Evolutionary conservation across 2,888 invertebrate species (phyloP), one percentile per base, ranked within the genome.

Genomic region (Rugalucina vietnamica): DNA sequence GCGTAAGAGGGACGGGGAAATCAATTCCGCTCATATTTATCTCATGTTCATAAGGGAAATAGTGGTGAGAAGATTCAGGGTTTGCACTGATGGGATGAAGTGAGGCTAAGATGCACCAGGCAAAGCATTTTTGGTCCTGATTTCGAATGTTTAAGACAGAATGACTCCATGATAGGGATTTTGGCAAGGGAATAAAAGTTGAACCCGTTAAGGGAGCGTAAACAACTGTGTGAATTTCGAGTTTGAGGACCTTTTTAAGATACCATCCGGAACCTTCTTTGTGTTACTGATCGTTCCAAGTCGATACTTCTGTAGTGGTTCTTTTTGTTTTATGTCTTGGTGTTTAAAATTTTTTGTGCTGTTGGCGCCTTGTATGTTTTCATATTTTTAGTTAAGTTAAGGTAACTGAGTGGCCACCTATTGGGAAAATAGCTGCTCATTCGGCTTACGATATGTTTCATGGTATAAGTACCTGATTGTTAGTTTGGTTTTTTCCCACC

Each of bases 11-110:
- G 4, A 84, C 78, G 21, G 84, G 85, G 39, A 80, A 85, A 10
- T 78, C 24, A 14, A 88, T 84, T 14, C 80, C 78, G 27, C 50
- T 24, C 83, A 88, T 80, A 60, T 85, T 78, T 14, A 84, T 1
- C 54, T 83, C 78, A 29, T 76, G 18, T 74, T 71, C 54, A 24
- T 75, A 80, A 1, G 29, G 69, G 14, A 8, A 12, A 54, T 85
- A 87, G 65, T 82, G 57, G n/a, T 75, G 43, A 1, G 80, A 77
- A 27, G 34, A 36, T 21, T 73, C 43, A n/a, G 79, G 76, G 21
- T 50, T 36, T 1, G 49, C 24, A 3, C 60, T 27, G 24, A 43
- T 60, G 0, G 83, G 85, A 43, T 76, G 79, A 18, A 80, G 21
- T 21, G 54, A 10, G 0, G 83, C 83, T 21, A 83, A 27, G 8